A percentile compares a stretch with the other conserved stretches of the same genome.
phyloP scores from a whole-genome alignment of 92 coral and sea anemone genomes.

The Porites evermanni region DNA sequence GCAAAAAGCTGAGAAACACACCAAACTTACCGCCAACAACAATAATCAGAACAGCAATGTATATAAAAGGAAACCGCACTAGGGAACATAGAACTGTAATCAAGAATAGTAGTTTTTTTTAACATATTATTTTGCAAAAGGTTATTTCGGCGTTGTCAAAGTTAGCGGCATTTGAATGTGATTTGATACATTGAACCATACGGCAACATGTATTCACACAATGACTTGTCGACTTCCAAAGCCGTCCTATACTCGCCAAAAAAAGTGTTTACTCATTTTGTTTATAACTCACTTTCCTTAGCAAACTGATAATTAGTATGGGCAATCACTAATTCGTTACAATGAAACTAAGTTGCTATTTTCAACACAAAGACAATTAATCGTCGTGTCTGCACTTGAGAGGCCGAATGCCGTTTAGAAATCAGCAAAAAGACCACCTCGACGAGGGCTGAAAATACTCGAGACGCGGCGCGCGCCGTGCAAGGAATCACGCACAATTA shows the following conservation, averaged over 20 bases:
- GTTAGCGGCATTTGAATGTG: background rate
- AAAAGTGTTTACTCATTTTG: background rate
- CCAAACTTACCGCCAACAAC: no score
- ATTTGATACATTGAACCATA: no score
- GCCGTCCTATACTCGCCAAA: no score
- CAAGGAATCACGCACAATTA: background rate
- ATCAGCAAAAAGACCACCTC: constrained; percentile 22
- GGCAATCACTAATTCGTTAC: background rate
- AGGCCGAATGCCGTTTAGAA: constrained; percentile 7
- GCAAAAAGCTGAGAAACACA: no score
- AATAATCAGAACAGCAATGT: no score
- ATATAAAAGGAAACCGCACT: no score
- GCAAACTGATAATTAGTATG: no score
- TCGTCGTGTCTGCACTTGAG: constrained; percentile 15
- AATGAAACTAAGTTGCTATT: background rate
- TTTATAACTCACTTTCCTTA: background rate
- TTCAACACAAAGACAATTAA: constrained; percentile 4
- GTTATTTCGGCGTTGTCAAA: background rate
- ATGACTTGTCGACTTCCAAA: no score
- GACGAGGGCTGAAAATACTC: constrained; percentile 6
- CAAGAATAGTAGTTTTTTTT: background rate
- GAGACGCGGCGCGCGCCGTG: background rate
- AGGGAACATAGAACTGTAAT: background rate
- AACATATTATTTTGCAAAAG: background rate
- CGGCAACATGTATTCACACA: no score